These are phyloP conservation scores for Dallia pectoralis DNA, from an alignment of 2,797 vertebrate genomes.

Conservation along the genomic window DNA sequence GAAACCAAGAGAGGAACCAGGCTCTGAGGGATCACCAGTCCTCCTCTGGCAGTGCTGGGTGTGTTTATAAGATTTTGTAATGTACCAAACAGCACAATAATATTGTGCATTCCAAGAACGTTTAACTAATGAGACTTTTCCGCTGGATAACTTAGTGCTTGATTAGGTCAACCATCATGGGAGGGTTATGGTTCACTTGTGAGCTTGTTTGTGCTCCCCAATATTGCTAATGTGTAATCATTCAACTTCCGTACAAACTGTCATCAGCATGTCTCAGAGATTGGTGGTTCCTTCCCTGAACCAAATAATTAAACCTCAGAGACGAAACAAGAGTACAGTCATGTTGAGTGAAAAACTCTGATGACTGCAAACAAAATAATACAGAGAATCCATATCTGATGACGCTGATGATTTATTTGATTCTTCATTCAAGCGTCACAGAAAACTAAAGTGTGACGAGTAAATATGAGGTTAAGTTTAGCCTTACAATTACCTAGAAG, in stretches of 20 bases:
- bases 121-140: background rate
- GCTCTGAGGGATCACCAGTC: too few relatives aligned
- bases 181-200: conserved; percentile 20
- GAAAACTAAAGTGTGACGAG: background rate
- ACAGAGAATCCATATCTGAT: background rate
- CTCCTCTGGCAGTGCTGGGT: too few relatives aligned
- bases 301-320: conserved; percentile 6
- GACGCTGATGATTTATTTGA: background rate
- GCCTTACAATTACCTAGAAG: background rate
- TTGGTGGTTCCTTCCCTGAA: conserved; percentile 1
- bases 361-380: background rate
- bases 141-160: conserved; percentile 28
- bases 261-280: conserved; percentile 17
- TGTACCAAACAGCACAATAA: background rate
- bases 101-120: background rate
- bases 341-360: background rate
- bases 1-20: too few relatives aligned
- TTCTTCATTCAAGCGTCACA: background rate
- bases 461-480: background rate
- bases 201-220: conserved; percentile 34
- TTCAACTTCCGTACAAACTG: conserved; percentile 19
- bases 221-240: conserved; percentile 19
- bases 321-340: conserved; percentile 1
- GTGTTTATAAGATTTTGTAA: background rate
- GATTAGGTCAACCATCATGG: conserved; percentile 29